Evolutionary conservation across 2,113 vertebrate species (phyloP).

Genomic region (Upupa epops): DNA sequence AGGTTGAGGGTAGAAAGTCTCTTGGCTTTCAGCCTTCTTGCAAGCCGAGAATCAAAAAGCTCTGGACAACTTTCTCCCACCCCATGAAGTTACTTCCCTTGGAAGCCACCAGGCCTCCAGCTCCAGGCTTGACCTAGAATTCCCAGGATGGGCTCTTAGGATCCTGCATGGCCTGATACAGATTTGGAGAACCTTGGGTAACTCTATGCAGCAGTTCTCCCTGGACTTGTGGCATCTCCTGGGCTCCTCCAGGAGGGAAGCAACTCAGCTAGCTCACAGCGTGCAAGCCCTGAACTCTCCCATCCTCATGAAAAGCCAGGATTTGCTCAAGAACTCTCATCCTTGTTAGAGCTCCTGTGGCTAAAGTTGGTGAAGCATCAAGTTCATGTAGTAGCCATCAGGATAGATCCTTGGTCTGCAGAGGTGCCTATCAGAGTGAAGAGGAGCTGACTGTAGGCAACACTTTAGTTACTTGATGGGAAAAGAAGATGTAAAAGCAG

Average conservation of each 20-base stretch:
- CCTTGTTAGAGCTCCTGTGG: neutral
- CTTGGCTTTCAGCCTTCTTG: neutral
- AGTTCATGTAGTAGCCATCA: neutral
- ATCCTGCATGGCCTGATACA: accelerated
- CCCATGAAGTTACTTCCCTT: neutral
- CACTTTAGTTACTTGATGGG: neutral
- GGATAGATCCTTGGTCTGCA: neutral
- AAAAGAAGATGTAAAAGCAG: slow-evolving; percentile 32
- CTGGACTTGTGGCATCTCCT: neutral
- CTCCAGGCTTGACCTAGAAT: neutral
- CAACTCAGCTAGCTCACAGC: neutral
- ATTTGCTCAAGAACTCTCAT: neutral
- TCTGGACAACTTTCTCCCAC: neutral
- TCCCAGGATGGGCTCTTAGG: neutral
- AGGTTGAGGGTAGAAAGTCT: neutral
- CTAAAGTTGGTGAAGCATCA: neutral
- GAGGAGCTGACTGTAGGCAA: neutral
- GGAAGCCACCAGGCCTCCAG: neutral
- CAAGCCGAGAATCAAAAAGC: neutral
- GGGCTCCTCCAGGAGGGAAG: neutral
- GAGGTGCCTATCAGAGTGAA: neutral
- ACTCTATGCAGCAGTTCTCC: neutral
- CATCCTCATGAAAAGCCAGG: neutral
- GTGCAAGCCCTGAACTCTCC: neutral
- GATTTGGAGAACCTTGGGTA: neutral